Percentiles rank a stretch among this genome's conserved stretches.
Evolutionary conservation across 1,140 invertebrate genomes (phyloP).

Genomic region (Phymorhynchus buccinoides): DNA sequence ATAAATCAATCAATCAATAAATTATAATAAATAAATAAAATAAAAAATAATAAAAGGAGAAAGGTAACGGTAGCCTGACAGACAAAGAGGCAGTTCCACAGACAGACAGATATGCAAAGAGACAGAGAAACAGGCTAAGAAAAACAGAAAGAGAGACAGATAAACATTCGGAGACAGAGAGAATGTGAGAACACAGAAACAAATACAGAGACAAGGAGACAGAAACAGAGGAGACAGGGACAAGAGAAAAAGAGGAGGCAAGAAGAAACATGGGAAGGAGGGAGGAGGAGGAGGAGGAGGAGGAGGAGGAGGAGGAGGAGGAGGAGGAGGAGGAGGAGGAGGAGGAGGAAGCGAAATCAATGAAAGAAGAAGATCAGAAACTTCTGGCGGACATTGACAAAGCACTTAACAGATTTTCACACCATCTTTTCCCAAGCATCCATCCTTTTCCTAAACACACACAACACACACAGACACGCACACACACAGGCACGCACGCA

Average conservation of each 20-base stretch:
- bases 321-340: slow-evolving; percentile 14
- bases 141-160: background rate
- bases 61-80: too few species aligned
- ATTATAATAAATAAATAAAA: too few species aligned
- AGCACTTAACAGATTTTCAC: slow-evolving; percentile 1
- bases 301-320: background rate
- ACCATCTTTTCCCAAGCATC: too few species aligned
- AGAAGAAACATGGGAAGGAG: background rate
- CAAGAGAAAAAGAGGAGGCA: background rate
- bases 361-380: background rate
- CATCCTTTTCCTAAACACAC: too few species aligned
- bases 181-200: background rate
- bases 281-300: slow-evolving; percentile 8
- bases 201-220: background rate
- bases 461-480: background rate
- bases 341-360: background rate
- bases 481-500: background rate
- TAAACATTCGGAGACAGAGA: background rate
- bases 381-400: slow-evolving; percentile 1
- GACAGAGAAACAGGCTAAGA: background rate
- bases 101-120: slow-evolving; percentile 8
- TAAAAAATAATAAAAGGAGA: too few species aligned
- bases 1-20: too few species aligned
- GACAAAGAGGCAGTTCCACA: too few species aligned
- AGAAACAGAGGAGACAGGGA: background rate